phyloP scores from a whole-genome alignment of 2,888 invertebrate genomes.

The Pyrochroa serraticornis region DNA sequence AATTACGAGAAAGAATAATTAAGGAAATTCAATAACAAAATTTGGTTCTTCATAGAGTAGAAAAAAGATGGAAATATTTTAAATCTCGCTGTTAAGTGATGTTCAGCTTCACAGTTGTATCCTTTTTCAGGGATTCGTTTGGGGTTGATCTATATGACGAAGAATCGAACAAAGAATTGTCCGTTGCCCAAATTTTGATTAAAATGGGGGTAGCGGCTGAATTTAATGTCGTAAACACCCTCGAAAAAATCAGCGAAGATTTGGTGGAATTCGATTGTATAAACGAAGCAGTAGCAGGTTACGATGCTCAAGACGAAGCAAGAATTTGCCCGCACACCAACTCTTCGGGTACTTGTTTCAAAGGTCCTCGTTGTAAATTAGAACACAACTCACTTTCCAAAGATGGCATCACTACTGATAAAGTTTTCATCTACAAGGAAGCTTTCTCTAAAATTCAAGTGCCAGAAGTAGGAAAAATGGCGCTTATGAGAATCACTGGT shows the following conservation, averaged over 20 bases:
- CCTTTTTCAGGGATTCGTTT: not conserved
- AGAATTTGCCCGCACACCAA: constrained; percentile 45
- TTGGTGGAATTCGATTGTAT: constrained; percentile 41
- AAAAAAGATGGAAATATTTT: no score
- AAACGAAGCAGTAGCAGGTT: constrained; percentile 46
- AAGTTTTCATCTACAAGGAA: constrained; percentile 30
- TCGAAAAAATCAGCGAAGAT: constrained; percentile 35
- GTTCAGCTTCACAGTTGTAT: no score
- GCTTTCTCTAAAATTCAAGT: constrained; percentile 32
- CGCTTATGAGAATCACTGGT: constrained; percentile 39
- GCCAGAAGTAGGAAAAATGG: constrained; percentile 30
- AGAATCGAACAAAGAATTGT: not conserved
- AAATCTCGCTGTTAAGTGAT: no score
- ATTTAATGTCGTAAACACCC: not conserved
- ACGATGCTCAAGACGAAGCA: constrained; percentile 47
- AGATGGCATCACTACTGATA: constrained; percentile 48
- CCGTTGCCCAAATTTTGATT: not conserved
- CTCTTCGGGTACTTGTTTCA: constrained; percentile 42
- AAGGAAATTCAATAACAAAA: no score
- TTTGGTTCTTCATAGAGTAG: no score
- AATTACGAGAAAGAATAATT: no score
- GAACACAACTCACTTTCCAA: constrained; percentile 41
- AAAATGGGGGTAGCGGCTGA: not conserved
- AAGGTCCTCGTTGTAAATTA: constrained; percentile 45
- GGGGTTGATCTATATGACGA: not conserved